Base-by-base conservation (phyloP, 2,113 vertebrate genomes). In the Cinclus cinclus region DNA sequence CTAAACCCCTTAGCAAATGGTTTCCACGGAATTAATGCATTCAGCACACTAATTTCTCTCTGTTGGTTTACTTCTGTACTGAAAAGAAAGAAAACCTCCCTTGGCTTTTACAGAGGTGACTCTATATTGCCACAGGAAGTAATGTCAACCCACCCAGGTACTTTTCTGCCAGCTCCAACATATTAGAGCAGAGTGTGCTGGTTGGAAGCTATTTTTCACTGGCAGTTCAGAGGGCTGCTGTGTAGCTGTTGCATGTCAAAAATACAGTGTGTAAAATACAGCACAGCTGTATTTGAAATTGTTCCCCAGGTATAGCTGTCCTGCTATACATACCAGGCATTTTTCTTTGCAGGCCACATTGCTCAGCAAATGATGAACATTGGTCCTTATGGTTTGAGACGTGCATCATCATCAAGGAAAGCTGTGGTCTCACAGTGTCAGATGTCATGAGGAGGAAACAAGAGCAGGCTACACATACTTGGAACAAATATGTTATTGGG, bases 11-110 rank as follows among this genome's bases (percentile, higher is more conserved):
- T 73, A 79, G 46, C 68, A 93, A 93, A 73, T 30, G 35, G n/a
- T 79, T 95, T 89, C 75, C 35, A 63, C 16, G n/a, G 86, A 76
- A 90, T 94, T 84, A 92, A 91, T 58, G 86, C 88, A 91, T 94
- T 93, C 89, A 71, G 78, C 70, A 85, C 83, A 53, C 63, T 88
- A 33, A 88, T 95, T 93, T 92, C 83, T 62, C 31, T 71, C 70
- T 70, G 22, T 74, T 94, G 75, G 68, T 71, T 95, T 92, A 44
- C 46, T 59, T 47, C 50, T 58, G 39, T 37, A 42, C 35, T 67
- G 78, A 53, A 59, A 80, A 44, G 55, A 75, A 68, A 46, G 41
- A 76, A 83, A 88, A 62, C 20, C 8, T 2, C 15, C 60, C 68
- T 70, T 52, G 79, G 75, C 78, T 86, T 55, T 64, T 47, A 14